Evolutionary conservation across 1,140 invertebrate species (phyloP).

Genomic region (Aphidius gifuensis): DNA sequence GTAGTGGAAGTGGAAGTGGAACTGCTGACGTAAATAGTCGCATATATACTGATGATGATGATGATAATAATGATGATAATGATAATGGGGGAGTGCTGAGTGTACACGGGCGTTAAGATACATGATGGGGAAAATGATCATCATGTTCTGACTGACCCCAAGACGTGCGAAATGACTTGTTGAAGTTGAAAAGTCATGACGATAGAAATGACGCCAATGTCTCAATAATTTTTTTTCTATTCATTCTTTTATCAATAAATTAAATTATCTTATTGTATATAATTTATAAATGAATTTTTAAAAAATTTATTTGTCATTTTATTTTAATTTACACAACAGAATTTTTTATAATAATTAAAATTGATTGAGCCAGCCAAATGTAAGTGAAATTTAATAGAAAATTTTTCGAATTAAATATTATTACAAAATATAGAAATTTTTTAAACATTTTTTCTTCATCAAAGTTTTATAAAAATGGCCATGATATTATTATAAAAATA

Average conservation of each 20-base stretch:
- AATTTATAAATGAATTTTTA: slow-evolving; percentile 2
- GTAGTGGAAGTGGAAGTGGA: not conserved
- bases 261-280: not conserved
- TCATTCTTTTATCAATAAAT: not conserved
- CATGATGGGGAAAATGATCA: slow-evolving; percentile 17
- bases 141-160: slow-evolving; percentile 18
- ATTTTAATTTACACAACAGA: too few relatives aligned
- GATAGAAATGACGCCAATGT: not conserved
- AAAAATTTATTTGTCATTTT: too few relatives aligned
- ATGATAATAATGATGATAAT: not conserved
- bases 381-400: too few relatives aligned
- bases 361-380: too few relatives aligned
- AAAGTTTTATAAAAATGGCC: not conserved
- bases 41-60: slow-evolving; percentile 6
- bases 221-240: too few relatives aligned
- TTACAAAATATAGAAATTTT: not conserved
- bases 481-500: not conserved
- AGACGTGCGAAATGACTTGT: slow-evolving; percentile 20
- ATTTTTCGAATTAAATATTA: too few relatives aligned
- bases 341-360: too few relatives aligned
- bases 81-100: not conserved
- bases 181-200: slow-evolving; percentile 19
- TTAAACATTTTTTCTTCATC: not conserved
- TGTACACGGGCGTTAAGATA: slow-evolving; percentile 6
- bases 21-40: slow-evolving; percentile 15